Conservation (phyloP, 30 jellyfish, hydroid and myxozoan species). For the Pelagia noctiluca region DNA sequence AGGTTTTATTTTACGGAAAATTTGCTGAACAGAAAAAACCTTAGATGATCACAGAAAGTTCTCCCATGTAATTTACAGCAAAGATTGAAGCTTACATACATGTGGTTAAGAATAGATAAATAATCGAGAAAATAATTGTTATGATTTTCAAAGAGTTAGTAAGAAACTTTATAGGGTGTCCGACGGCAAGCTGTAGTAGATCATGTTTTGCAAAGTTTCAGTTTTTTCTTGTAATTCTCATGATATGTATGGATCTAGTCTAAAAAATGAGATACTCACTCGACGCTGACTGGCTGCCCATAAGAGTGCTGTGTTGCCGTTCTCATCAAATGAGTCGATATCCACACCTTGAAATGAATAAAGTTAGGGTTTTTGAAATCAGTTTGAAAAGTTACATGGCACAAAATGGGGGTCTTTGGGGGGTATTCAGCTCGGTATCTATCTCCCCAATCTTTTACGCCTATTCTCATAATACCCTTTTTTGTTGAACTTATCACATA, state of each 20-base stretch:
- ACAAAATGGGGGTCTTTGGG: background rate
- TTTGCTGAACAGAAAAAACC: too few species aligned
- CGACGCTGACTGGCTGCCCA: conserved; percentile 26
- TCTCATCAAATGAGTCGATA: conserved; percentile 11
- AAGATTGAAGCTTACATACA: too few species aligned
- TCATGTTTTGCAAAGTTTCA: too few species aligned
- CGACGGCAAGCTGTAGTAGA: background rate
- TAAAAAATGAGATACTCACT: background rate
- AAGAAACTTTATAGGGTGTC: background rate
- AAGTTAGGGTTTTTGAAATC: background rate
- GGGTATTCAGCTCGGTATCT: too few species aligned
- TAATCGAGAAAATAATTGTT: background rate
- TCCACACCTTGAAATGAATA: conserved; percentile 4
- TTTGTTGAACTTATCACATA: background rate
- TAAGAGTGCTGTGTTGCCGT: conserved; percentile 16
- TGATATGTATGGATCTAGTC: background rate
- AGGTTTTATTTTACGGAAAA: too few species aligned
- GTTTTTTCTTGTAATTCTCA: too few species aligned
- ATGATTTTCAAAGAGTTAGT: background rate
- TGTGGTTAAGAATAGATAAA: background rate
- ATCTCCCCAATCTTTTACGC: too few species aligned
- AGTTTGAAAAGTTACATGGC: background rate
- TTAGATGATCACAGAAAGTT: too few species aligned
- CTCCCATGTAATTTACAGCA: too few species aligned
- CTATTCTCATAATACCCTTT: too few species aligned